Evolutionary conservation across 2,888 invertebrate species (phyloP).

Genomic region (Dichetophora obliterata): DNA sequence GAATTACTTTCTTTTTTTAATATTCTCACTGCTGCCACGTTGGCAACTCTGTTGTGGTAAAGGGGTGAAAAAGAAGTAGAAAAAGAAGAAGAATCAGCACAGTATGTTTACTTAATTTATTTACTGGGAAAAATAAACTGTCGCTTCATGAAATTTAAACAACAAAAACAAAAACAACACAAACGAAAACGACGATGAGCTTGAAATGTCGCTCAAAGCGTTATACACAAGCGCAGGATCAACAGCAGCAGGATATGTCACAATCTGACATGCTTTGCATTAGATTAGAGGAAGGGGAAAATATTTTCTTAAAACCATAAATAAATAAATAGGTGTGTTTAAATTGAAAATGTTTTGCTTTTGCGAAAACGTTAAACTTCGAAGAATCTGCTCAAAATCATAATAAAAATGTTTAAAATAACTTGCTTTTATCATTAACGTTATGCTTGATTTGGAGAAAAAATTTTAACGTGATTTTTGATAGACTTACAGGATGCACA

Average conservation of each 20-base stretch:
- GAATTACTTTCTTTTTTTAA: background rate
- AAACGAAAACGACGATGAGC: background rate
- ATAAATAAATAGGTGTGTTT: background rate
- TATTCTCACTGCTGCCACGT: background rate
- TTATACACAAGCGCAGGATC: background rate
- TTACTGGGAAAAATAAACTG: conserved; percentile 8
- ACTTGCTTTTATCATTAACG: too few species aligned
- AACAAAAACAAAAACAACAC: background rate
- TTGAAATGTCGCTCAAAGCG: background rate
- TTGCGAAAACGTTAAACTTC: too few species aligned
- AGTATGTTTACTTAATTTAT: conserved; percentile 5
- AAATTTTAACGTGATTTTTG: too few species aligned
- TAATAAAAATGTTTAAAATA: too few species aligned
- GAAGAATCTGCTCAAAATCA: too few species aligned
- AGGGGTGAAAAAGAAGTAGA: too few species aligned
- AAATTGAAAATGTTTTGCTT: too few species aligned
- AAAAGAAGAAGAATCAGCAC: background rate
- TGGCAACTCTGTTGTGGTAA: conserved; percentile 4
- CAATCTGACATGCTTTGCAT: background rate
- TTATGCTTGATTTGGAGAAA: too few species aligned
- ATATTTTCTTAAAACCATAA: background rate
- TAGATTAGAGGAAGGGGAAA: background rate
- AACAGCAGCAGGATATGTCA: background rate
- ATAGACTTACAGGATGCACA: too few species aligned
- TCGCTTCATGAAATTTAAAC: background rate